Evolutionary conservation across 2,888 invertebrate species (phyloP), one percentile per base, ranked within the genome.

Genomic region (Bombylius discolor): DNA sequence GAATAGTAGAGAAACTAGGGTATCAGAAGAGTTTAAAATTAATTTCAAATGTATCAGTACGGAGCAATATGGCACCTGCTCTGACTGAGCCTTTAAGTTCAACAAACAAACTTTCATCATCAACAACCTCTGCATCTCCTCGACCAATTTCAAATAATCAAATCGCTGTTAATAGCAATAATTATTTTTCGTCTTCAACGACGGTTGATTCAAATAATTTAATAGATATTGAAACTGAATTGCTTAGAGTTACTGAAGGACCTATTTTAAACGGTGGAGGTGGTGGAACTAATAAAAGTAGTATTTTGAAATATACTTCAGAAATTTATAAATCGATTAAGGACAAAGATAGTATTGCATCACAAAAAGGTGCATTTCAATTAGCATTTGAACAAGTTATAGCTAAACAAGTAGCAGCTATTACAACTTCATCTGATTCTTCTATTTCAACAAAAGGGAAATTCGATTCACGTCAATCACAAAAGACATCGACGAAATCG

Each of bases 61-160:
- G 51, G 49, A 59, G 60, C 65, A 67, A 59, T 82, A 92, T 93
- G 92, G 92, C 92, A 82, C 92, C 92, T 79, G 92, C 92, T 80
- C 84, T 91, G 77, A 87, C 90, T 73, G 88, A 89, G 79, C 81
- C 80, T 65, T 70, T 74, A 65, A 78, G 77, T 71, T 67, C 69
- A 58, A 69, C 69, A 56, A 72, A 70, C 62, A 72, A 71, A 62
- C 59, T 72, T 49, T 71, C 74, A 56, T 75, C 65, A 63, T 66
- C 64, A 59, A 63, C 67, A 61, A 75, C 78, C 69, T 76, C 74
- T 64, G 76, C 68, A 53, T 68, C 70, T 54, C 69, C 70, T 32
- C 60, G 62, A 42, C 64, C 64, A 54, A 62, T 59, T 39, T 58
- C 56, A 8, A 55, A 55, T 47, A 57, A 9, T n/a, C 12, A 49